Percentiles rank a stretch among this genome's conserved stretches.
These are phyloP conservation scores for Catharus bicknelli DNA, from an alignment of 2,113 vertebrate genomes.

Conservation along the genomic window DNA sequence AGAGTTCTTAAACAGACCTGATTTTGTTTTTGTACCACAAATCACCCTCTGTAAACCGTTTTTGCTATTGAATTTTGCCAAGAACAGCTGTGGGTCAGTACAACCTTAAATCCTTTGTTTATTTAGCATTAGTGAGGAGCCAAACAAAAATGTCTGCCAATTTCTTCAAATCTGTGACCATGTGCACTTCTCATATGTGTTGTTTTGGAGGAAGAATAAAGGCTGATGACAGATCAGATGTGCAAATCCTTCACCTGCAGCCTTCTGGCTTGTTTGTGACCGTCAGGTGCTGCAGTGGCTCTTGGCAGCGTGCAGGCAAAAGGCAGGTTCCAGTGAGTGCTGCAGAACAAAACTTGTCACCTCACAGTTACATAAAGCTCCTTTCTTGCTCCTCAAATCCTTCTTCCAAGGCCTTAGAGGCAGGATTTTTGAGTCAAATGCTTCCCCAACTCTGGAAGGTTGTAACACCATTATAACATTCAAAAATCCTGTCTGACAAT, in stretches of 20 bases:
- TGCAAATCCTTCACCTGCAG: background rate
- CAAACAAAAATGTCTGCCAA: background rate
- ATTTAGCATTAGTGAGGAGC: background rate
- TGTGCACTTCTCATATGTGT: accelerated
- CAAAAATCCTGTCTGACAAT: background rate
- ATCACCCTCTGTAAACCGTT: background rate
- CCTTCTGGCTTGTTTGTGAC: background rate
- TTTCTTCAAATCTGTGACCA: background rate
- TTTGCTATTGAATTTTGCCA: background rate
- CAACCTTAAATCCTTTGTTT: background rate
- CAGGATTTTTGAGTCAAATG: background rate
- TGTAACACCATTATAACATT: background rate
- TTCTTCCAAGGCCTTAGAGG: background rate
- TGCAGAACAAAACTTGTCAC: background rate
- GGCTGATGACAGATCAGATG: background rate
- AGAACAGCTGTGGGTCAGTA: background rate
- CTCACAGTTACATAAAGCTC: background rate
- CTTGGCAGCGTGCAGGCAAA: background rate
- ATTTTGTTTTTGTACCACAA: background rate
- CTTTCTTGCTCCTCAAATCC: background rate
- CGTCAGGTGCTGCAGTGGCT: background rate
- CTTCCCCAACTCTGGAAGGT: background rate
- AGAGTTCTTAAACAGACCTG: background rate
- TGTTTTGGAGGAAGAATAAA: background rate
- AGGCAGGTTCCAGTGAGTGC: background rate